Evolutionary conservation across 2,113 vertebrate genomes (phyloP).

Genomic region (Panthera tigris): DNA sequence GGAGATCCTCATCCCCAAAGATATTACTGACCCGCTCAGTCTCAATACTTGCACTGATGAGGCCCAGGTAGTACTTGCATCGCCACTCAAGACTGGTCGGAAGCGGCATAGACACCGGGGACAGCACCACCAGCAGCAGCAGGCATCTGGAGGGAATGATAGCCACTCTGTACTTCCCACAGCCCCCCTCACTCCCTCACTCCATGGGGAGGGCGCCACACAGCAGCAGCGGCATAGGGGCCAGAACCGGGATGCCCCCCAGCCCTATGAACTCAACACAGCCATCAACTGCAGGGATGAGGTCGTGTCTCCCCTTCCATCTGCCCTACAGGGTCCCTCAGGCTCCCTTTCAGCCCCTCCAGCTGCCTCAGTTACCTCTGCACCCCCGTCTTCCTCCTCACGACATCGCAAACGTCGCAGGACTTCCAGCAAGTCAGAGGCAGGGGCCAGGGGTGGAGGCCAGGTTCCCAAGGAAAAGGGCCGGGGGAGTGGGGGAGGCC

Average conservation of each 20-base stretch:
- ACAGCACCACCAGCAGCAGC: slow-evolving; percentile 80
- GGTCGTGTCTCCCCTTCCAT: slow-evolving; percentile 87
- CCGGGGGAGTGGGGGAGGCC: slow-evolving; percentile 54
- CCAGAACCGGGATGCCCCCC: slow-evolving; percentile 82
- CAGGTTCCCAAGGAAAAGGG: slow-evolving; percentile 67
- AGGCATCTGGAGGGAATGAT: slow-evolving; percentile 72
- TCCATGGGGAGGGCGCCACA: slow-evolving; percentile 57
- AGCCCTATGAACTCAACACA: slow-evolving; percentile 92
- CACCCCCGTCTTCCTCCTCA: slow-evolving; percentile 66
- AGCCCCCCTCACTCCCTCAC: slow-evolving; percentile 58
- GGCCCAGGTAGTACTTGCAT: slow-evolving; percentile 86
- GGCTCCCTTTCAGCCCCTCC: slow-evolving; percentile 68
- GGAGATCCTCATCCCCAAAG: slow-evolving; percentile 93
- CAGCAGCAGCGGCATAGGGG: slow-evolving; percentile 61
- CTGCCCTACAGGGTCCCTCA: slow-evolving; percentile 81
- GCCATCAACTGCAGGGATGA: slow-evolving; percentile 93
- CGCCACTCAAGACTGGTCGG: slow-evolving; percentile 86
- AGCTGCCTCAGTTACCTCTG: slow-evolving; percentile 69
- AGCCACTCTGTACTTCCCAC: slow-evolving; percentile 64
- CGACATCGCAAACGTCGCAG: slow-evolving; percentile 88
- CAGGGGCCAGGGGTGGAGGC: slow-evolving; percentile 61
- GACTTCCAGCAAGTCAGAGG: slow-evolving; percentile 85
- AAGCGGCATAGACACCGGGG: slow-evolving; percentile 89
- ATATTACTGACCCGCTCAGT: slow-evolving; percentile 95
- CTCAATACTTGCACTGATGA: slow-evolving; percentile 86